Percentiles rank a stretch among this genome's conserved stretches.
Conservation (phyloP, 2,113 vertebrate genomes). For the Triplophysa tibetana region DNA sequence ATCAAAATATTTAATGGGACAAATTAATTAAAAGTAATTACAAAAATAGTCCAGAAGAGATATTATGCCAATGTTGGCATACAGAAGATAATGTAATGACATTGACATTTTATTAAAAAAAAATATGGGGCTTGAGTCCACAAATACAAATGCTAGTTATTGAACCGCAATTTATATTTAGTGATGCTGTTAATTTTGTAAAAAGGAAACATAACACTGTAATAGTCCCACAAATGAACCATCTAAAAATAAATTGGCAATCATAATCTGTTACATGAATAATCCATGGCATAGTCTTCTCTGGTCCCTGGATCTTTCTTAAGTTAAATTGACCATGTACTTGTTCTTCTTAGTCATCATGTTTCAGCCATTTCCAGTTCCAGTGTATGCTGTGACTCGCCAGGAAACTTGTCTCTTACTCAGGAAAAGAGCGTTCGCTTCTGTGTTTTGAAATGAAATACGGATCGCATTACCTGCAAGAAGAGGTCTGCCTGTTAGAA, state of each 20-base stretch:
- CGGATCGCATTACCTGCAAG: background rate
- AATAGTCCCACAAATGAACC: too few relatives aligned
- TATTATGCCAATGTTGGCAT: background rate
- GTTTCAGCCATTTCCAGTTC: conserved; percentile 1
- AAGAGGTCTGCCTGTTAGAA: background rate
- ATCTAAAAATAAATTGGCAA: too few relatives aligned
- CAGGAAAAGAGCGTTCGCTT: background rate
- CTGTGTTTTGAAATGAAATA: conserved; percentile 11
- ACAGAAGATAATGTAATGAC: too few relatives aligned
- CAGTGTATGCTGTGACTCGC: background rate
- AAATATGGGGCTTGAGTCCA: too few relatives aligned
- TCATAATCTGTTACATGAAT: too few relatives aligned
- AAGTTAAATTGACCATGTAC: conserved; percentile 3
- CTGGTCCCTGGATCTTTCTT: too few relatives aligned
- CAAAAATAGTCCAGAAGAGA: background rate
- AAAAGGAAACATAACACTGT: too few relatives aligned
- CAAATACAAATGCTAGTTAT: too few relatives aligned
- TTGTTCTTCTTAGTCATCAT: background rate
- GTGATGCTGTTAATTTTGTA: too few relatives aligned
- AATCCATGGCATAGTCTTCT: too few relatives aligned
- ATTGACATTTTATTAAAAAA: too few relatives aligned
- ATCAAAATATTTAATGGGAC: background rate
- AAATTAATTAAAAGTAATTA: background rate
- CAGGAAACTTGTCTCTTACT: conserved; percentile 1
- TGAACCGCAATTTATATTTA: too few relatives aligned